Conservation (phyloP, 2,113 vertebrate genomes). For the Callocephalon fimbriatum region DNA sequence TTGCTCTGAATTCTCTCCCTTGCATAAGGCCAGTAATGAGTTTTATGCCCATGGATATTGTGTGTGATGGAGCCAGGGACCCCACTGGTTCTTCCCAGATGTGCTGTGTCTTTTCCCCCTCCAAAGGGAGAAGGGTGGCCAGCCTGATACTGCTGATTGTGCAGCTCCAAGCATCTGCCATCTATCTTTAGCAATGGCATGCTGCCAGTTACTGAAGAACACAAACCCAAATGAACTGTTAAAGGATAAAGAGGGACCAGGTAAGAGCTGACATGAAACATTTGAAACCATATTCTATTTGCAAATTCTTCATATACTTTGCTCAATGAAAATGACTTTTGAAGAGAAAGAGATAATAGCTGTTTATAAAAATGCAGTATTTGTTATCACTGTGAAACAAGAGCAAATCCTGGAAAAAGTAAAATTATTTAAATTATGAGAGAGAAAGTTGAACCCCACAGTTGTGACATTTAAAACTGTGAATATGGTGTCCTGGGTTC, state of each 20-base stretch:
- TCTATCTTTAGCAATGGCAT: background rate
- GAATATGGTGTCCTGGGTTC: too few species aligned
- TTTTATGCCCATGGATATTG: rapidly evolving
- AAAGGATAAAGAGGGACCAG: background rate
- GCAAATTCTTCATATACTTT: background rate
- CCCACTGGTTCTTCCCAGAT: background rate
- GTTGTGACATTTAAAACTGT: background rate
- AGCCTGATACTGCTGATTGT: background rate
- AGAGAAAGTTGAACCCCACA: background rate
- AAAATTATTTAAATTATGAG: background rate
- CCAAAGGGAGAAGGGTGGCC: background rate
- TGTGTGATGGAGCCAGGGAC: background rate
- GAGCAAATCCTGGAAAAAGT: background rate
- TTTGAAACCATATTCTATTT: background rate
- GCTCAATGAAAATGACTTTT: background rate
- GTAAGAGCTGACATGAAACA: background rate
- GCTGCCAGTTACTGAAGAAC: background rate
- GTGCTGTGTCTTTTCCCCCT: background rate
- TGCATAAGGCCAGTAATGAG: background rate
- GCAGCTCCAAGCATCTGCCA: background rate
- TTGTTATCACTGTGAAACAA: background rate
- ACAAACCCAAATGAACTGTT: background rate
- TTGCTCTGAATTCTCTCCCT: background rate
- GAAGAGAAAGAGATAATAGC: background rate
- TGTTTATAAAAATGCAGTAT: background rate